These are phyloP conservation scores for Drosophila arawakana DNA, from an alignment of 1,140 invertebrate genomes.

Conservation along the genomic window DNA sequence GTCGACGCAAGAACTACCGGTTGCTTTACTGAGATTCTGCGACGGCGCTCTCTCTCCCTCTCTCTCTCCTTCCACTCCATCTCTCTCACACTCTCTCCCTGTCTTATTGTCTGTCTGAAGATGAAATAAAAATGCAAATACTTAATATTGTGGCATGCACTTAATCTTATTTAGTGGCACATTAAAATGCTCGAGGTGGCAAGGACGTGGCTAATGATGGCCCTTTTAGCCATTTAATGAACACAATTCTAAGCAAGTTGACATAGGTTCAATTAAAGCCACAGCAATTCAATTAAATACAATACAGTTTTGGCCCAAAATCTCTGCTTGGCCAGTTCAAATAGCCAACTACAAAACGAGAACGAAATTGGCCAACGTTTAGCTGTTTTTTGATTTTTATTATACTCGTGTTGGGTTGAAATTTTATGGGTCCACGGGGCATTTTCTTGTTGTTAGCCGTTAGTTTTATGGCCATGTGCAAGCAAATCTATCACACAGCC, in stretches of 20 bases:
- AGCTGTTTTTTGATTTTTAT: slow-evolving; percentile 16
- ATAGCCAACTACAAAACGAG: neutral
- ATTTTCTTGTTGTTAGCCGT: slow-evolving; percentile 31
- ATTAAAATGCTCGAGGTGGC: slow-evolving; percentile 60
- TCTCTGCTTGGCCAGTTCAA: neutral
- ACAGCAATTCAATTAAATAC: slow-evolving; percentile 10
- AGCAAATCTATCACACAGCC: slow-evolving; percentile 69
- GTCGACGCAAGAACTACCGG: slow-evolving; percentile 67
- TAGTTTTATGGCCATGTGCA: slow-evolving; percentile 64
- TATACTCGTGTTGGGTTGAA: slow-evolving; percentile 46
- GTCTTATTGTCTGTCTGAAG: neutral
- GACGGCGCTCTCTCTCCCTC: slow-evolving; percentile 36
- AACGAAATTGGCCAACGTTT: neutral
- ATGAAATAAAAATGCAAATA: slow-evolving; percentile 71
- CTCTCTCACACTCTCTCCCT: neutral
- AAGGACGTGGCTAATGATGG: slow-evolving; percentile 52
- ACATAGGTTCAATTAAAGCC: slow-evolving; percentile 31
- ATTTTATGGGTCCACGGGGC: slow-evolving; percentile 59
- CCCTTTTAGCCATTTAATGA: slow-evolving; percentile 32
- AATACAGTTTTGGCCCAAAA: neutral
- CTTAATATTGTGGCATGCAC: slow-evolving; percentile 61
- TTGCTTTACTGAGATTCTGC: slow-evolving; percentile 58
- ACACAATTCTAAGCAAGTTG: slow-evolving; percentile 1
- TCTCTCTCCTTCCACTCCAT: neutral
- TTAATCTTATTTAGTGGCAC: slow-evolving; percentile 76